Evolutionary conservation across 2,113 vertebrate genomes (phyloP), one percentile per base, ranked within the genome.

Genomic region (Eptesicus fuscus): DNA sequence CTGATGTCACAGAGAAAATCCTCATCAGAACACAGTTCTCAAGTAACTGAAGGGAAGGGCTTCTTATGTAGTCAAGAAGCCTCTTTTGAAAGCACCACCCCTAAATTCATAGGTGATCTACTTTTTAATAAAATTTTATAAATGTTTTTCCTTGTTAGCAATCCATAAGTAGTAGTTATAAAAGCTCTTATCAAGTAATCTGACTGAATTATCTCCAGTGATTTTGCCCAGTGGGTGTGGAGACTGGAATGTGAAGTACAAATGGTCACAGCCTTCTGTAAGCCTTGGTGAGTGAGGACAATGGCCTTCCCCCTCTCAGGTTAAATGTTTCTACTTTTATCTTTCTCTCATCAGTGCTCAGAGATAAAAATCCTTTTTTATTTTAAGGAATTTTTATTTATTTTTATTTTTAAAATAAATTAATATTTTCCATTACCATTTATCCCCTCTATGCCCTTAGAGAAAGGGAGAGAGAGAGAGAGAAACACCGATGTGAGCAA

Each of bases 1-100:
- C 80, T 84, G 30, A 84, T 51, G n/a, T 77, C 74, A 92, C 87
- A 74, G 56, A 83, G 35, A 83, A 97, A 79, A 65, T 69, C 83
- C 76, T 94, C 4, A 95, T 83, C 35, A 82, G 51, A 93, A 77
- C 16, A 88, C 0, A 91, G 93, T 69, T 94, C 65, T 93, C 56
- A 89, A 88, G 49, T 73, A 85, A 67, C 3, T 63, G 23, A 74
- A 95, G 22, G 17, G 40, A 83, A 94, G 42, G 25, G 32, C 65
- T 69, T 25, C 51, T 76, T 44, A 79, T 7, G 53, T 0, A 56
- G 35, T 94, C 56, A 91, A 89, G 47, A 70, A 70, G 4, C 2
- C 30, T 91, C 61, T 91, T 70, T 59, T 73, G 5, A 87, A 17
- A 93, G 20, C 11, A 67, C 28, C 79, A 93, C 7, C 83, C 61